phyloP scores from a whole-genome alignment of 2,113 vertebrate species.

The Ophthalmolycus amberensis region DNA sequence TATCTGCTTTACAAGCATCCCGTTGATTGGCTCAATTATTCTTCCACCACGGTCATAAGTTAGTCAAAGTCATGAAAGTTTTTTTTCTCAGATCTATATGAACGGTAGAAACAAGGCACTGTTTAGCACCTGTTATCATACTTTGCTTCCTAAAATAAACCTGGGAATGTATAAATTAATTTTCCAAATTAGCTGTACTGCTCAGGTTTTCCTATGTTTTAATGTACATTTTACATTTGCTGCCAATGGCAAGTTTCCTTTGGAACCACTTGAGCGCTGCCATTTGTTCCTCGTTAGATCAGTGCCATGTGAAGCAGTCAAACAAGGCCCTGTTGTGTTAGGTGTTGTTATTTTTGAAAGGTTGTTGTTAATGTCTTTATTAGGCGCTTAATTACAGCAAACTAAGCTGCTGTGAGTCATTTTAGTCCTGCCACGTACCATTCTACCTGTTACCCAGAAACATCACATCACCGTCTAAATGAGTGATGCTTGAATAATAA shows the following conservation, averaged over 20 bases:
- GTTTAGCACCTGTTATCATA: conserved; percentile 4
- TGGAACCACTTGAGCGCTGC: conserved; percentile 24
- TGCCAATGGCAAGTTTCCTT: conserved; percentile 25
- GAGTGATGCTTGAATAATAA: conserved; percentile 12
- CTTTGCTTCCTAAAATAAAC: neutral
- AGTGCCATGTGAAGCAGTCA: conserved; percentile 47
- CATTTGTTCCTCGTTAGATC: conserved; percentile 73
- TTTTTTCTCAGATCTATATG: neutral
- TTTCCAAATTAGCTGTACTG: neutral
- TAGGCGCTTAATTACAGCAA: conserved; percentile 36
- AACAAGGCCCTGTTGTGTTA: conserved; percentile 54
- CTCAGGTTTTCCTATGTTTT: neutral
- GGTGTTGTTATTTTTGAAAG: conserved; percentile 47
- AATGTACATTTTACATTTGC: conserved; percentile 23
- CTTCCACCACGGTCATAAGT: too few species aligned
- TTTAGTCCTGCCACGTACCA: conserved; percentile 36
- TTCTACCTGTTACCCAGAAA: conserved; percentile 24
- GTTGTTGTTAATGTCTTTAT: conserved; percentile 61
- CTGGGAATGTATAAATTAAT: neutral
- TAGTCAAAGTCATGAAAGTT: too few species aligned
- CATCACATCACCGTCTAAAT: conserved; percentile 2
- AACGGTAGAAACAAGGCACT: neutral
- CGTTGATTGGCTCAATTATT: too few species aligned
- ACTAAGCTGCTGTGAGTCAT: conserved; percentile 42
- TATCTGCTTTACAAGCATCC: too few species aligned